A percentile compares a stretch with the other conserved stretches of the same genome.
phyloP scores from a whole-genome alignment of 2,888 invertebrate genomes.

The Drosophila helvetica region DNA sequence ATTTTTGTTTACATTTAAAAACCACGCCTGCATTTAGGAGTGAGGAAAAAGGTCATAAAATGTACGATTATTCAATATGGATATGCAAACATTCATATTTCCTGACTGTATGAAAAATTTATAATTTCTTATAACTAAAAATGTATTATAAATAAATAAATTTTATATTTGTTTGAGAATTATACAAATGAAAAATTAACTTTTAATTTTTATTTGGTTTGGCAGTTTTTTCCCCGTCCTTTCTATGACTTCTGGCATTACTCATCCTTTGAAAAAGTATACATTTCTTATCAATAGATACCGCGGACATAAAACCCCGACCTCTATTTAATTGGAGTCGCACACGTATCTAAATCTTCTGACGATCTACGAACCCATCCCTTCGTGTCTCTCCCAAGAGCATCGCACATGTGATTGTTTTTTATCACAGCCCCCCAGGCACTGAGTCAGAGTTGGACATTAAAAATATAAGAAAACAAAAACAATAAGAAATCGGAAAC shows the following conservation, averaged over 20 bases:
- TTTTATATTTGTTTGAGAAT: too few species aligned
- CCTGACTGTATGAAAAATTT: background rate
- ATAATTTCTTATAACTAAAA: too few species aligned
- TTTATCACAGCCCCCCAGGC: constrained; percentile 15
- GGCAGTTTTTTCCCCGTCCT: background rate
- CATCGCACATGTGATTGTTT: background rate
- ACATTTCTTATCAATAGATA: constrained; percentile 28
- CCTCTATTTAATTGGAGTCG: constrained; percentile 22
- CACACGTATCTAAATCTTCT: constrained; percentile 10
- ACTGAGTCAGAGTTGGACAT: constrained; percentile 20
- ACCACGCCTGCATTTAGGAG: background rate
- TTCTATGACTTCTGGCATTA: constrained; percentile 17
- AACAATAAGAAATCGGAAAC: background rate
- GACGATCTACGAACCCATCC: constrained; percentile 13
- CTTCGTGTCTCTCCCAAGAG: background rate
- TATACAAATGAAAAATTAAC: too few species aligned
- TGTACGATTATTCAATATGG: background rate
- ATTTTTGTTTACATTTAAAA: background rate
- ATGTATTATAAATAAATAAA: too few species aligned
- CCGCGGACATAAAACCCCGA: constrained; percentile 1
- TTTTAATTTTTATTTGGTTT: background rate
- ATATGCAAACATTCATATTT: too few species aligned
- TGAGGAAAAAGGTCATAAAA: background rate
- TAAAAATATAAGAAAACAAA: background rate
- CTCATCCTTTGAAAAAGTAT: constrained; percentile 7